Evolutionary conservation across 2,797 vertebrate species (phyloP).

Genomic region (Liparis tanakae): DNA sequence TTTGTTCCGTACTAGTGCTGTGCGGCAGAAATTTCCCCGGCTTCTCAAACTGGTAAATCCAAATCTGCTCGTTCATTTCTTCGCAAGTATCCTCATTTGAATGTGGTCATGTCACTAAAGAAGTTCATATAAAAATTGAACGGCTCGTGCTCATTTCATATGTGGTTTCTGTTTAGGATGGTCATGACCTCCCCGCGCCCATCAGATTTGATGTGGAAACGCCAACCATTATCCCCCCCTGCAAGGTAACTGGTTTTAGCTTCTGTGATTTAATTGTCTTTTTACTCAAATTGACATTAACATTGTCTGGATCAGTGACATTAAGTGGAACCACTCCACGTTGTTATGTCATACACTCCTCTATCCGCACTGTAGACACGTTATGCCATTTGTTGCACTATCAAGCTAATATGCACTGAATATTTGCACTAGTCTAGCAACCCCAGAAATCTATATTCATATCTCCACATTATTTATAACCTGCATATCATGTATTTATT

Average conservation of each 20-base stretch:
- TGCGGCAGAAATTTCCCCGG: slow-evolving; percentile 89
- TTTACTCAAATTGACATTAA: neutral
- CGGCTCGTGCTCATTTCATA: neutral
- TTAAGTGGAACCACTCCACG: neutral
- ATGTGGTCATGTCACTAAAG: neutral
- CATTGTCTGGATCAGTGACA: neutral
- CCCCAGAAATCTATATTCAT: too few species aligned
- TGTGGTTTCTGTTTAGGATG: slow-evolving; percentile 81
- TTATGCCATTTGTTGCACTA: too few species aligned
- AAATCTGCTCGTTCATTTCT: neutral
- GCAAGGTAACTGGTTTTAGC: slow-evolving; percentile 78
- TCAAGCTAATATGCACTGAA: too few species aligned
- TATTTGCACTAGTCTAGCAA: too few species aligned
- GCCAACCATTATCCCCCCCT: slow-evolving; percentile 86
- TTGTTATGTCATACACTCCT: neutral
- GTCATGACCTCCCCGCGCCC: slow-evolving; percentile 88
- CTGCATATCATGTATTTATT: too few species aligned
- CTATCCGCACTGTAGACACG: too few species aligned
- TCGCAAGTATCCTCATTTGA: neutral
- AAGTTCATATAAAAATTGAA: neutral
- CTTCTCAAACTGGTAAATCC: slow-evolving; percentile 87
- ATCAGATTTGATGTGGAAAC: slow-evolving; percentile 91
- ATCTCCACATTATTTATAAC: too few species aligned
- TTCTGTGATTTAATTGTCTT: neutral
- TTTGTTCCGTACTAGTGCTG: slow-evolving; percentile 80